phyloP scores from a whole-genome alignment of 2,113 vertebrate species.

The Acinonyx jubatus region DNA sequence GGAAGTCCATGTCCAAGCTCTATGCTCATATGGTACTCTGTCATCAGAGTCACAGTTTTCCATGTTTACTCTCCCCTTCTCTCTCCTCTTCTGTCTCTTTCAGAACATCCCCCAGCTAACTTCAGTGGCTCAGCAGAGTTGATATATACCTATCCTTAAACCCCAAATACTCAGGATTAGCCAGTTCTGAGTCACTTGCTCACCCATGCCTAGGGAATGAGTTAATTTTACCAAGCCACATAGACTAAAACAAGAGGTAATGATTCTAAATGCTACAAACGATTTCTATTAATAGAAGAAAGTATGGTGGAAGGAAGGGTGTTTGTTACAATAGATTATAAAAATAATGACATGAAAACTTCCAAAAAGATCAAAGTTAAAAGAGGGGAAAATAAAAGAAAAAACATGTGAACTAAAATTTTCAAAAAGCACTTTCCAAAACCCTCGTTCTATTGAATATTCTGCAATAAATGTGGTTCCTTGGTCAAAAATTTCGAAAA shows the following conservation, averaged over 20 bases:
- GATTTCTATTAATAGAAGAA: not conserved
- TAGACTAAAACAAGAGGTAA: not conserved
- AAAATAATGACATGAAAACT: not conserved
- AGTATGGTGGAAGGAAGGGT: not conserved
- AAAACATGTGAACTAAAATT: not conserved
- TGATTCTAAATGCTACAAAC: not conserved
- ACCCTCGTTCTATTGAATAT: not conserved
- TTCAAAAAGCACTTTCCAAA: not conserved
- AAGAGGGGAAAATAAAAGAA: not conserved
- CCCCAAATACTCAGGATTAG: not conserved
- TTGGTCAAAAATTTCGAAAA: not conserved
- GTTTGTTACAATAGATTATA: not conserved
- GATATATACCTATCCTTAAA: not conserved
- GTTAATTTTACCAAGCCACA: not conserved
- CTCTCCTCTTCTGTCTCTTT: not conserved
- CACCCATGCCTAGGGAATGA: accelerated
- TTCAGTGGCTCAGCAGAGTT: not conserved
- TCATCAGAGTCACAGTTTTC: not conserved
- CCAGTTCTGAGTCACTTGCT: not conserved
- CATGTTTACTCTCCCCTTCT: not conserved
- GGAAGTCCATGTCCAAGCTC: not conserved
- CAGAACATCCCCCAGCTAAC: not conserved
- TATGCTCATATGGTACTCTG: not conserved
- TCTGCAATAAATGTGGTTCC: not conserved
- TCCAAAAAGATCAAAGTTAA: not conserved